These are phyloP conservation scores for Spisula subtruncata DNA, from an alignment of 2,888 invertebrate species.

Conservation along the genomic window DNA sequence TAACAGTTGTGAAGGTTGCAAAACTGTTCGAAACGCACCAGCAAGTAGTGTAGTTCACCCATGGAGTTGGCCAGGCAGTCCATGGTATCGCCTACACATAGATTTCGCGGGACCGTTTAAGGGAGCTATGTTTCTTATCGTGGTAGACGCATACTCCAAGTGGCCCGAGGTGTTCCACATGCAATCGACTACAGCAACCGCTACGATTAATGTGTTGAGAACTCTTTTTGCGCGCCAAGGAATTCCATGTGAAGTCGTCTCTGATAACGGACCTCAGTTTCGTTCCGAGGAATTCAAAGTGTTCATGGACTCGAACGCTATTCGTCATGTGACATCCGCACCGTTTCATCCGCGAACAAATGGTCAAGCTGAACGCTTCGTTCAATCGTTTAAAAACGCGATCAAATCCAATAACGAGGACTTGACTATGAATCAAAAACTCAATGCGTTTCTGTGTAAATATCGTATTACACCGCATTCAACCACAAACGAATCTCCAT, in stretches of 20 bases:
- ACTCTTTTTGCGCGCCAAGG: slow-evolving; percentile 62
- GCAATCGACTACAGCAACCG: slow-evolving; percentile 50
- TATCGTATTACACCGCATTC: neutral
- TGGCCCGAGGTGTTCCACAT: slow-evolving; percentile 85
- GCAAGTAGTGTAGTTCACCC: slow-evolving; percentile 70
- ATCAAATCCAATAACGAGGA: neutral
- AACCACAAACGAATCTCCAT: neutral
- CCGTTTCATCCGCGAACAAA: slow-evolving; percentile 65
- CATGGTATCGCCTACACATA: slow-evolving; percentile 74
- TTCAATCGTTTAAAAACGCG: slow-evolving; percentile 62
- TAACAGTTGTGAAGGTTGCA: slow-evolving; percentile 52
- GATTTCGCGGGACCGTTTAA: slow-evolving; percentile 78
- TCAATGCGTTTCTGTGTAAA: neutral
- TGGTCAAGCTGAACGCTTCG: slow-evolving; percentile 67
- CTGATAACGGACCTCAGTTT: slow-evolving; percentile 67
- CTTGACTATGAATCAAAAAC: neutral
- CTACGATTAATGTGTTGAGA: slow-evolving; percentile 56
- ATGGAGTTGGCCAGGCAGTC: slow-evolving; percentile 75
- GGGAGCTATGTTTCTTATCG: slow-evolving; percentile 79
- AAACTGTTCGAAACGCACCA: slow-evolving; percentile 65
- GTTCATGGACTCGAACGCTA: slow-evolving; percentile 64
- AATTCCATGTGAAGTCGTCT: slow-evolving; percentile 55
- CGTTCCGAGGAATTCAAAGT: slow-evolving; percentile 54
- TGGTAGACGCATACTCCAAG: slow-evolving; percentile 85
- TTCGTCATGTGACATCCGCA: slow-evolving; percentile 61